These are phyloP conservation scores for Labeo rohita DNA, from an alignment of 2,113 vertebrate genomes.

Conservation along the genomic window DNA sequence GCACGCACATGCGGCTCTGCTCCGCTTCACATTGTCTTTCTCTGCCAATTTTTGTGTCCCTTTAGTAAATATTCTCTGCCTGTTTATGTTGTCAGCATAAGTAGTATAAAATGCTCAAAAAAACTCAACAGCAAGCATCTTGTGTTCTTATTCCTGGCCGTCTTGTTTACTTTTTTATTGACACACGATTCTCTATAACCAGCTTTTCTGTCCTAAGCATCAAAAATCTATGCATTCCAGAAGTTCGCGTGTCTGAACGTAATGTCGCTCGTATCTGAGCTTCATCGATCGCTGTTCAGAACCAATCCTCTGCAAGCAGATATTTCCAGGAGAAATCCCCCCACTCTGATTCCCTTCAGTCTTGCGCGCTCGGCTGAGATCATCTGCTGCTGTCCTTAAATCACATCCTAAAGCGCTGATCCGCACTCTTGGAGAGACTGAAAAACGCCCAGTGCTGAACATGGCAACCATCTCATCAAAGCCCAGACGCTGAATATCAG, in stretches of 20 bases:
- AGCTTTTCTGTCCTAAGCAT: constrained; percentile 24
- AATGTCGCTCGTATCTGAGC: constrained; percentile 28
- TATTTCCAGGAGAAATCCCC: neutral
- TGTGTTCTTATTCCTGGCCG: neutral
- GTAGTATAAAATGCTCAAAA: neutral
- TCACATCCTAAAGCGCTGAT: neutral
- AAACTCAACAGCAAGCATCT: neutral
- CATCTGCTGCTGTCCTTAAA: constrained; percentile 23
- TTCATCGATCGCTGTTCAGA: constrained; percentile 13
- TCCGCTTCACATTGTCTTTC: constrained; percentile 8
- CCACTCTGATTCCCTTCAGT: neutral
- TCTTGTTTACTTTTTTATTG: constrained; percentile 5
- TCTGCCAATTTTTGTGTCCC: constrained; percentile 11
- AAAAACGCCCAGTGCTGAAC: constrained; percentile 2
- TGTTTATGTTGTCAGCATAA: constrained; percentile 30
- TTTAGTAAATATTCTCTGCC: constrained; percentile 2
- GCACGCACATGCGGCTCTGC: neutral
- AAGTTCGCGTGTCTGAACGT: neutral
- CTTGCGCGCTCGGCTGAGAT: neutral
- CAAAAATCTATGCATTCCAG: neutral
- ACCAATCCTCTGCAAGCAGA: constrained; percentile 10
- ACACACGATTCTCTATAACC: neutral
- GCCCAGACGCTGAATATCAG: constrained; percentile 34
- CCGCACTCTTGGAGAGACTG: neutral
- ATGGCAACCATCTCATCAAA: constrained; percentile 44